Base-by-base conservation (phyloP, 2,888 invertebrate species). In the Polyploca ridens region DNA sequence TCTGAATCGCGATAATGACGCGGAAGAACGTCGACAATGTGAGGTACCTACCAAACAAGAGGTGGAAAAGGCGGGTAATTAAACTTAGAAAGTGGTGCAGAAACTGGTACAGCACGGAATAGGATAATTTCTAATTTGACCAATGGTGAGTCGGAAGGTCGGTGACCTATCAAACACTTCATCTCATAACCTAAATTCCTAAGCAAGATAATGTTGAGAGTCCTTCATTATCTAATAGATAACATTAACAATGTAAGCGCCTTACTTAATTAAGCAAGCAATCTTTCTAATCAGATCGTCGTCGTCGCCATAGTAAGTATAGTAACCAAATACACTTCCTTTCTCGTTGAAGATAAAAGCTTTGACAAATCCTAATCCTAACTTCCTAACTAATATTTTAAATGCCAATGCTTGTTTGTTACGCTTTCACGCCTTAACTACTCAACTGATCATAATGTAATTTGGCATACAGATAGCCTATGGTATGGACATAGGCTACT, bases 61-160 rank as follows among this genome's bases (percentile, higher is more conserved):
- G 82, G 79, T 84, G 79, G 85, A 86, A 87, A 88, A 85, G 81
- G 85, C 79, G 74, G 76, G 87, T 88, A 90, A 90, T 90, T 90
- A 90, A 88, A 83, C 77, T 85, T 88, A 89, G 90, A 90, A 90
- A 90, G 90, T 88, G 84, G 87, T 81, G 84, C 83, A 84, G 78
- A 74, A 76, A 75, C 85, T 77, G 78, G 86, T 88, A 85, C 71
- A 70, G 82, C 81, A 86, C 87, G 75, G 81, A 82, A 86, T 84
- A 79, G 78, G 81, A 81, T 81, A 84, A 84, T 88, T 89, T 88
- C 87, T 88, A 86, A 84, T 84, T 82, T 84, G 84, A 79, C 86
- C 85, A 79, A 71, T 79, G 76, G 68, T 74, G 74, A 78, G 70
- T 68, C 76, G 79, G 77, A 78, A 83, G 87, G 85, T 84, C 78